A percentile compares a stretch with the other conserved stretches of the same genome.
Conservation (phyloP, 2,113 vertebrate species). For the Tichodroma muraria region DNA sequence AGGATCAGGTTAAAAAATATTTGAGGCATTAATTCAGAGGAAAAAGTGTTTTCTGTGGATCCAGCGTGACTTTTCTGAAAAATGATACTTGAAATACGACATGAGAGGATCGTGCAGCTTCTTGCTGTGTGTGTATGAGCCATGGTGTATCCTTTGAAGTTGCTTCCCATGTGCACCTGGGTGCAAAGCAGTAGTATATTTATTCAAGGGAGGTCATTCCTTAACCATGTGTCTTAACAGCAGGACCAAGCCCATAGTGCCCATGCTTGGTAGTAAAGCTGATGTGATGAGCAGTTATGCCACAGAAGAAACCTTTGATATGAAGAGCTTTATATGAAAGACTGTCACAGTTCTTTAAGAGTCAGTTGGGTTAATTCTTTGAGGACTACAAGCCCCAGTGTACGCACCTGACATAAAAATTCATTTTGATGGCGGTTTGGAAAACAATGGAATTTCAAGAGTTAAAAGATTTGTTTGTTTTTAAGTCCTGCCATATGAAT, state of each 20-base stretch:
- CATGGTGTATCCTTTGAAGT: not conserved
- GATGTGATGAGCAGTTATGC: not conserved
- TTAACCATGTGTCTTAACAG: not conserved
- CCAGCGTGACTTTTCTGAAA: not conserved
- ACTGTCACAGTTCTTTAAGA: not conserved
- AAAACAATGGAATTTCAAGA: not conserved
- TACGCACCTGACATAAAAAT: not conserved
- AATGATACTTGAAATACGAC: not conserved
- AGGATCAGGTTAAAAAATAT: not conserved
- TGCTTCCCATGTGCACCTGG: not conserved
- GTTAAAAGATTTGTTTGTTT: not conserved
- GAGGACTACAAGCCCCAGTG: not conserved
- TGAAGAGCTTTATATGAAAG: not conserved
- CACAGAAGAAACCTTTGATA: constrained; percentile 18
- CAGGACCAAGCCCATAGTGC: not conserved
- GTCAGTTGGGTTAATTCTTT: constrained; percentile 26
- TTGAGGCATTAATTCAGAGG: not conserved
- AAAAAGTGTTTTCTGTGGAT: not conserved
- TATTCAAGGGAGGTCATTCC: not conserved
- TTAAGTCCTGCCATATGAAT: not conserved
- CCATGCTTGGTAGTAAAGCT: not conserved
- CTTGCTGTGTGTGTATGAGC: not conserved
- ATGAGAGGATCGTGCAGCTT: not conserved
- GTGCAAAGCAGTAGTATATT: not conserved
- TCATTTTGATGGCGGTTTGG: not conserved